Conservation (phyloP, 2,113 vertebrate genomes). For the Coregonus clupeaformis region DNA sequence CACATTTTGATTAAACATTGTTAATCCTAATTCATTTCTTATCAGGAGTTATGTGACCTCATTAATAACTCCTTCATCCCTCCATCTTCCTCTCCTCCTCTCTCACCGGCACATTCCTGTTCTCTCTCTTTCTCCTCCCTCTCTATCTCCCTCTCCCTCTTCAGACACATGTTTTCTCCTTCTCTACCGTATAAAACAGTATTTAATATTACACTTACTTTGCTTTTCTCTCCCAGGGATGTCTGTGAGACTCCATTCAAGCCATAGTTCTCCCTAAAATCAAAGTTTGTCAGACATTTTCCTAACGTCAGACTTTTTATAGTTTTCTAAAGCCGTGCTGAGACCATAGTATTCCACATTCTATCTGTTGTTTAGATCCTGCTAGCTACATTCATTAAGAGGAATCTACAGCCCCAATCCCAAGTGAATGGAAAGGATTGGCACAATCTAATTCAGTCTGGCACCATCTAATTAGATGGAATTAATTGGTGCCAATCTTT, state of each 20-base stretch:
- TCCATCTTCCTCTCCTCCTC: background rate
- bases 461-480: slow-evolving; percentile 58
- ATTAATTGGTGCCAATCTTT: no score
- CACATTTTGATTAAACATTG: slow-evolving; percentile 36
- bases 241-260: background rate
- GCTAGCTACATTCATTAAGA: no score
- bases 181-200: slow-evolving; percentile 39
- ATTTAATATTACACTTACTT: slow-evolving; percentile 69
- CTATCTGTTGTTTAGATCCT: no score
- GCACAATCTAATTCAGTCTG: slow-evolving; percentile 61
- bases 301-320: background rate
- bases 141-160: slow-evolving; percentile 27
- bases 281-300: background rate
- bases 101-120: background rate
- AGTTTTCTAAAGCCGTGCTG: background rate
- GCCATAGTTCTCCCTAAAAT: background rate
- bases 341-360: background rate
- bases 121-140: slow-evolving; percentile 17
- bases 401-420: no score
- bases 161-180: slow-evolving; percentile 50
- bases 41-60: slow-evolving; percentile 70
- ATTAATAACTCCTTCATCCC: slow-evolving; percentile 64
- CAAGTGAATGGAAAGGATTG: slow-evolving; percentile 23
- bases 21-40: slow-evolving; percentile 68
- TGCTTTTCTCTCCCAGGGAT: slow-evolving; percentile 42